These are phyloP conservation scores for Drosophila putrida DNA, from an alignment of 2,888 invertebrate genomes.

Conservation along the genomic window DNA sequence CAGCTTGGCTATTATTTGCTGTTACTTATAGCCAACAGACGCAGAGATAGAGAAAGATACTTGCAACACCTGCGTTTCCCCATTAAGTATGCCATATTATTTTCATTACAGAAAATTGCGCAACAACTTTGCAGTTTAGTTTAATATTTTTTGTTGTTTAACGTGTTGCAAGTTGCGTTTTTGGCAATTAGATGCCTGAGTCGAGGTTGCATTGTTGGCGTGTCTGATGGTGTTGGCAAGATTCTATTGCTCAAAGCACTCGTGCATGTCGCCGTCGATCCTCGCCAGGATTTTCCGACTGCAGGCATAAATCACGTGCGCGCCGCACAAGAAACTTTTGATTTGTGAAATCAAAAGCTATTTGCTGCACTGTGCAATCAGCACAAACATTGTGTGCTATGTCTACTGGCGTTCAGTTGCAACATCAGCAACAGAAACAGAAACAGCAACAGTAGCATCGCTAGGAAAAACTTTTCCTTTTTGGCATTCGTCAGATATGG, in stretches of 20 bases:
- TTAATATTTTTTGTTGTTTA: not conserved
- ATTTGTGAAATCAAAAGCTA: conserved; percentile 84
- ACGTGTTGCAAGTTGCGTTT: not conserved
- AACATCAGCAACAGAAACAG: conserved; percentile 42
- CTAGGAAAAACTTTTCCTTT: conserved; percentile 73
- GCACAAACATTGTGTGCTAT: conserved; percentile 79
- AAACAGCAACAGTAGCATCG: conserved; percentile 28
- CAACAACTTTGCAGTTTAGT: conserved; percentile 33
- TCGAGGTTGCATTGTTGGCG: not conserved
- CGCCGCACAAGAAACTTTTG: conserved; percentile 82
- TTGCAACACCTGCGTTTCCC: conserved; percentile 25
- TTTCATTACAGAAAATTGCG: conserved; percentile 43
- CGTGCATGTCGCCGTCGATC: conserved; percentile 64
- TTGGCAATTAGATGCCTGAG: conserved; percentile 9
- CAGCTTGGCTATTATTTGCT: conserved; percentile 61
- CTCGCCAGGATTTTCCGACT: conserved; percentile 37
- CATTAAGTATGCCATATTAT: conserved; percentile 56
- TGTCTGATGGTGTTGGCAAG: conserved; percentile 4
- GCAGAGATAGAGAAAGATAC: conserved; percentile 2
- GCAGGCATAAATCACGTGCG: conserved; percentile 84
- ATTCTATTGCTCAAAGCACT: conserved; percentile 25
- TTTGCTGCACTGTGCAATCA: conserved; percentile 78
- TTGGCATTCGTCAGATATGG: conserved; percentile 81
- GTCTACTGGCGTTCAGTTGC: conserved; percentile 16
- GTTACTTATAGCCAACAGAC: conserved; percentile 72